Evolutionary conservation across 2,888 invertebrate genomes (phyloP).

Genomic region (Cyclophora punctaria): DNA sequence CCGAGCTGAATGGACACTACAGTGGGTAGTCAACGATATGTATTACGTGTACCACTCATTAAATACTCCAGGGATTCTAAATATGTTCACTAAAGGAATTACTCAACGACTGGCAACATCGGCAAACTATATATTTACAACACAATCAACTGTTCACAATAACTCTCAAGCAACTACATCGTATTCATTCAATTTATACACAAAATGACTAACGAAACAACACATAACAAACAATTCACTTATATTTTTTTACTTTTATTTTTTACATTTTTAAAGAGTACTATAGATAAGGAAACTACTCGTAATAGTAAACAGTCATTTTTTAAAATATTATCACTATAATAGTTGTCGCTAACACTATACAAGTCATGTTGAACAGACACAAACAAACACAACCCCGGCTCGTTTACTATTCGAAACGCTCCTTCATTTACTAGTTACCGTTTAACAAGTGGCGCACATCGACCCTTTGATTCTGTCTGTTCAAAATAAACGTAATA

Average conservation of each 20-base stretch:
- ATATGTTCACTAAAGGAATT: constrained; percentile 1
- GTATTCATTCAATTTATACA: constrained; percentile 4
- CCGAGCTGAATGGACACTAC: too few species aligned
- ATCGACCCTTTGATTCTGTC: too few species aligned
- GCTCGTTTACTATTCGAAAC: too few species aligned
- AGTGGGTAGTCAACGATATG: too few species aligned
- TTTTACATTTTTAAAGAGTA: background rate
- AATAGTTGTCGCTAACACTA: background rate
- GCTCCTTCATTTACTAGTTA: too few species aligned
- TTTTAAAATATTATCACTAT: background rate
- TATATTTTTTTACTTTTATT: constrained; percentile 1
- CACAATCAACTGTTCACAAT: constrained; percentile 3
- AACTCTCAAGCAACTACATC: background rate
- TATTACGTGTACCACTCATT: background rate
- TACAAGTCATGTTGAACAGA: too few species aligned
- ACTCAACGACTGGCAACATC: constrained; percentile 21
- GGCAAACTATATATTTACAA: constrained; percentile 28
- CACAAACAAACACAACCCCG: too few species aligned
- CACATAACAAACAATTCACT: background rate
- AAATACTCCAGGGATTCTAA: background rate
- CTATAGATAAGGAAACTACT: background rate
- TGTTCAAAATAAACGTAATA: too few species aligned
- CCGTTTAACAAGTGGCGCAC: too few species aligned
- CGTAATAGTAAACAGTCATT: constrained; percentile 1
- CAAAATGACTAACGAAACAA: constrained; percentile 2